A percentile compares a stretch with the other conserved stretches of the same genome.
Evolutionary conservation across 2,888 invertebrate species (phyloP).

Genomic region (Drosophila algonquin): DNA sequence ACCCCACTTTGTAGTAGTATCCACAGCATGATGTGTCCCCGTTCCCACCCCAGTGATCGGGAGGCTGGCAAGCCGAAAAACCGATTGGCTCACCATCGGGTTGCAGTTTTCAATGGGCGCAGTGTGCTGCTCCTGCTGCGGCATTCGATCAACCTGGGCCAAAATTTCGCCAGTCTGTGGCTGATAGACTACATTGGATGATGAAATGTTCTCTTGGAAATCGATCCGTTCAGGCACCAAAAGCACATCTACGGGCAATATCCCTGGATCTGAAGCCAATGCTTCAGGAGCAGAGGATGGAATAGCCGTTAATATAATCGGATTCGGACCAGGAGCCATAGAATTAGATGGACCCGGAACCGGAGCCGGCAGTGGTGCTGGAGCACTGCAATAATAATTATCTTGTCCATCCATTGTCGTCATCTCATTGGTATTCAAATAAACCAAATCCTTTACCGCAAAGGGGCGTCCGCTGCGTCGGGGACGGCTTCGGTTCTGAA

Average conservation of each 20-base stretch:
- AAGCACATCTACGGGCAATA: neutral
- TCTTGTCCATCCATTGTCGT: neutral
- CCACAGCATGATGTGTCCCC: neutral
- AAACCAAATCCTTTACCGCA: neutral
- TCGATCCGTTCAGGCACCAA: neutral
- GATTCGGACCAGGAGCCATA: neutral
- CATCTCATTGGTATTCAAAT: neutral
- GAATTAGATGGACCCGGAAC: neutral
- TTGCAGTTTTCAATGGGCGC: neutral
- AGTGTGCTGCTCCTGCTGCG: too few relatives aligned
- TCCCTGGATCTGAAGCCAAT: neutral
- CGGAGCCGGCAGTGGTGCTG: neutral
- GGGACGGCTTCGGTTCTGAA: neutral
- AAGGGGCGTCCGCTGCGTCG: neutral
- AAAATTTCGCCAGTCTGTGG: neutral
- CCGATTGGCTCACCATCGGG: conserved; percentile 43
- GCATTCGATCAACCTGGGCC: neutral
- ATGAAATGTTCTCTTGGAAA: neutral
- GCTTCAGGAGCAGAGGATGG: neutral
- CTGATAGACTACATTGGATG: too few relatives aligned
- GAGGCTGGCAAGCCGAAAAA: conserved; percentile 59
- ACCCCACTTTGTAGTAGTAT: neutral
- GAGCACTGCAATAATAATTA: neutral
- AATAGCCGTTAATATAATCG: neutral
- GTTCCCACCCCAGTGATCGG: conserved; percentile 51